Base-by-base conservation (phyloP, 2,113 vertebrate species). In the Mellivora capensis region DNA sequence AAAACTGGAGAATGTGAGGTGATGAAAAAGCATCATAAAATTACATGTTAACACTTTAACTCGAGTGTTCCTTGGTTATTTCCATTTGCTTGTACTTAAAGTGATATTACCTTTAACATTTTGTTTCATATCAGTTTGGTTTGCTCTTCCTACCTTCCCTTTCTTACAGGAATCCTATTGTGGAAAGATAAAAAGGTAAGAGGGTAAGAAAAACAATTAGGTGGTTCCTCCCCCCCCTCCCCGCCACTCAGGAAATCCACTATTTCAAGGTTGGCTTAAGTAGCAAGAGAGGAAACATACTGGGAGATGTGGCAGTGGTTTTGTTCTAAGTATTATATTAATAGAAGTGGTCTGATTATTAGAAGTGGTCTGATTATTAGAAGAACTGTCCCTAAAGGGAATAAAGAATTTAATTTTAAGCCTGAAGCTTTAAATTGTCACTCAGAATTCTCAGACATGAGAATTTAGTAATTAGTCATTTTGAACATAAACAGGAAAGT, bases 171-270 rank as follows among this genome's bases (percentile, higher is more conserved):
- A 94, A 72, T 86, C 31, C 23, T 91, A 21, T 25, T 92, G 44
- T 90, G 72, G 87, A 97, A 89, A 96, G 64, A 94, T 52, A 42
- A 82, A 89, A 97, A 96, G 54, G 29, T 49, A 89, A 37, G 57
- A 64, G 25, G 17, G 44, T 67, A 94, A 94, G 79, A 83, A 74
- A 94, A 84, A 79, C 21, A 91, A 91, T 74, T 76, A 42, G 37
- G 2, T 39, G 91, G 49, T 96, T 89, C 69, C 88, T 88, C 95
- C 74, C 6, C 12, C 69, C 88, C 85, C 95, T 69, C 6, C 12
- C 85, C 74, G 67, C 69, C 42, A 72, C 39, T 72, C 34, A 67
- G 87, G 71, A 94, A 90, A 87, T 39, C 34, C 57, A 81, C 21
- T 71, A 7, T 67, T 97, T 98, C 37, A 76, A 91, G 76, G 25